Percentiles rank a stretch among this genome's conserved stretches.
Conservation (phyloP, 2,113 vertebrate species). For the Hydrolagus affinis region DNA sequence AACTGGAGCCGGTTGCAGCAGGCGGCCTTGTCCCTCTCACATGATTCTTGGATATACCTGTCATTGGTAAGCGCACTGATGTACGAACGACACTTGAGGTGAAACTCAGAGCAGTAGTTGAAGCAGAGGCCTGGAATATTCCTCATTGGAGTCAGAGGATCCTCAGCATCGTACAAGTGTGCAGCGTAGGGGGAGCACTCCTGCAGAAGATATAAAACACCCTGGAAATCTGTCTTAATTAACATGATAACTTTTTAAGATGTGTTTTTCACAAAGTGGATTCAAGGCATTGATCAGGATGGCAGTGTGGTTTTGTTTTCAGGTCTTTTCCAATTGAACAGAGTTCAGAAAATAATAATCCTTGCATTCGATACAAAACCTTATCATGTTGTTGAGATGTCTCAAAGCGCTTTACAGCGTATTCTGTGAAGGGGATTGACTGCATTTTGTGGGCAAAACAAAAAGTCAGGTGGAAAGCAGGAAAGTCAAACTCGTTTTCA, state of each 20-base stretch:
- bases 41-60: constrained; percentile 44
- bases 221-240: constrained; percentile 4
- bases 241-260: not conserved
- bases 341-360: too few relatives aligned
- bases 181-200: constrained; percentile 75
- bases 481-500: too few relatives aligned
- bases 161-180: constrained; percentile 69
- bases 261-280: too few relatives aligned
- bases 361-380: too few relatives aligned
- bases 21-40: constrained; percentile 36
- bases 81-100: constrained; percentile 53
- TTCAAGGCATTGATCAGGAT: too few relatives aligned
- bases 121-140: constrained; percentile 68
- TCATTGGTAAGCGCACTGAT: constrained; percentile 54
- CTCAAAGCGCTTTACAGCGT: too few relatives aligned
- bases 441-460: too few relatives aligned
- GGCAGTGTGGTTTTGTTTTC: too few relatives aligned
- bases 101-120: constrained; percentile 62
- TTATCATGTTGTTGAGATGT: too few relatives aligned
- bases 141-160: constrained; percentile 58
- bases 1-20: constrained; percentile 66
- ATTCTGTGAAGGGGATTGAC: too few relatives aligned
- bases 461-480: too few relatives aligned
- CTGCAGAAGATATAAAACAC: constrained; percentile 43
- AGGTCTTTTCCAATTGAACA: too few relatives aligned